Base-by-base conservation (phyloP, 2,797 vertebrate species). In the Craterocephalus amniculus region DNA sequence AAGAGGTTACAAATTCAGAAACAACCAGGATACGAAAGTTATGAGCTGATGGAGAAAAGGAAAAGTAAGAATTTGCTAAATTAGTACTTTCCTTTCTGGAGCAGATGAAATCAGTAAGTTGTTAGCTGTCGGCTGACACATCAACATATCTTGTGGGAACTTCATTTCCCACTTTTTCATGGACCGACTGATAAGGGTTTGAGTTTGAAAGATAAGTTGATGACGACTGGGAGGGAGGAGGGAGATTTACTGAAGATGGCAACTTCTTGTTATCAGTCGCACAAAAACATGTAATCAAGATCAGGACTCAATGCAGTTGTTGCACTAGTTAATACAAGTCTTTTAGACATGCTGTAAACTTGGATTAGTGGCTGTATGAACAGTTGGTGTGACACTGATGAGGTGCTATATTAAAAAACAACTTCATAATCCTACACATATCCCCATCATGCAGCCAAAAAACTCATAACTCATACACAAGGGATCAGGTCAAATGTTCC, bases 201-300 rank as follows among this genome's bases (percentile, higher is more conserved):
- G 87, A 77, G 76, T 92, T 91, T 91, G 83, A 91, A 87, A 93
- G 86, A 92, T 87, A 72, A 80, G 54, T 88, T 89, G 79, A 87
- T 84, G 71, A 73, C 59, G 70, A 58, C 40, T 5, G 18, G 58
- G 60, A 48, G 56, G 40, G 62, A 63, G 58, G 35, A n/a, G 49
- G 48, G 29, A 16, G 45, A 64, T 43, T 63, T 65, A 65, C 56
- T 70, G 62, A 35, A 61, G 63, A 81, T 63, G 60, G 45, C 40
- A 31, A 31, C 63, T 63, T 11, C 32, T 57, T 54, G 49, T 78
- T 74, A 79, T 89, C 75, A 72, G 16, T 49, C 36, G 66, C 58
- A 26, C 38, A 60, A 43, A 67, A 38, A 74, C 67, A 61, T 48
- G 24, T 52, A 67, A 83, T 82, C 6, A 9, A 74, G 57, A 73